Conservation (phyloP, 1,140 invertebrate genomes). For the Drosophila kurseongensis region DNA sequence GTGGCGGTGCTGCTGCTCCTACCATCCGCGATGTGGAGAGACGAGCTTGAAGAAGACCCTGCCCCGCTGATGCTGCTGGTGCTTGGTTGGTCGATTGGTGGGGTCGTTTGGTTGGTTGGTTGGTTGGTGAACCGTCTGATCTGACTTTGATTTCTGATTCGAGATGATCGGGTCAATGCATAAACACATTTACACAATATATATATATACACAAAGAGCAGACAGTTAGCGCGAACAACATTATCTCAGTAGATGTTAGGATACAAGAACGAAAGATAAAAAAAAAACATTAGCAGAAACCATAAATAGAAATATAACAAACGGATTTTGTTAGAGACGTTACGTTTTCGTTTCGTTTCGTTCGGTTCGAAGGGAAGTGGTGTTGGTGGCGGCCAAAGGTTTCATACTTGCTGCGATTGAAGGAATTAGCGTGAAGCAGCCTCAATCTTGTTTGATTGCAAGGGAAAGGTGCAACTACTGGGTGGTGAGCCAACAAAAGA, state of each 20-base stretch:
- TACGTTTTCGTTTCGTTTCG: constrained; percentile 17
- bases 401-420: constrained; percentile 54
- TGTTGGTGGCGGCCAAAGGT: constrained; percentile 28
- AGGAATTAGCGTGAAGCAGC: constrained; percentile 45
- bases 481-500: constrained; percentile 13
- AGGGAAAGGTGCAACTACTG: constrained; percentile 39
- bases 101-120: constrained; percentile 13
- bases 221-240: constrained; percentile 50
- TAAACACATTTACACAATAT: constrained; percentile 10
- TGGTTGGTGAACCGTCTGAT: not conserved
- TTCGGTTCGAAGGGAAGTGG: constrained; percentile 1
- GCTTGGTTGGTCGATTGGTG: constrained; percentile 33
- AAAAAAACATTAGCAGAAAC: constrained; percentile 41
- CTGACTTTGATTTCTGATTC: constrained; percentile 9
- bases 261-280: constrained; percentile 26
- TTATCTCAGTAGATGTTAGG: constrained; percentile 37
- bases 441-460: constrained; percentile 35
- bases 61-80: constrained; percentile 44
- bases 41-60: constrained; percentile 28
- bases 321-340: constrained; percentile 28
- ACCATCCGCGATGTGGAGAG: constrained; percentile 28
- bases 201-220: constrained; percentile 23
- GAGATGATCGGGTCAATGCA: constrained; percentile 24
- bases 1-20: constrained; percentile 14
- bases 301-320: constrained; percentile 37